These are phyloP conservation scores for Cerastoderma edule DNA, from an alignment of 2,888 invertebrate species.

Conservation along the genomic window DNA sequence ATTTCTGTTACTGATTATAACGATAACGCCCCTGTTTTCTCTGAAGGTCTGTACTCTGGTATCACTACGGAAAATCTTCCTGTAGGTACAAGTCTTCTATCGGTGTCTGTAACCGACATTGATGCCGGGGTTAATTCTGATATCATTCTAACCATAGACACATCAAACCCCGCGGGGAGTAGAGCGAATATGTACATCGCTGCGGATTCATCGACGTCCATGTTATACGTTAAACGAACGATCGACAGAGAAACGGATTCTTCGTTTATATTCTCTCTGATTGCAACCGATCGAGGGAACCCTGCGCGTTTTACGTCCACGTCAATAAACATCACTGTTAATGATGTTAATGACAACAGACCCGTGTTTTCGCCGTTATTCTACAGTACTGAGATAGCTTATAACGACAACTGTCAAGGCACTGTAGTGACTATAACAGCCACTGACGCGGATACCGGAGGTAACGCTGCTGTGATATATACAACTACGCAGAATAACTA, in stretches of 20 bases:
- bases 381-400: slow-evolving; percentile 73
- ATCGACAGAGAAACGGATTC: slow-evolving; percentile 71
- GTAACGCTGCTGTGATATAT: slow-evolving; percentile 68
- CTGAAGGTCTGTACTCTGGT: slow-evolving; percentile 52
- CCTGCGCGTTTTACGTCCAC: slow-evolving; percentile 94
- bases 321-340: slow-evolving; percentile 82
- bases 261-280: slow-evolving; percentile 84
- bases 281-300: slow-evolving; percentile 95
- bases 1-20: slow-evolving; percentile 74
- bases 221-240: slow-evolving; percentile 59
- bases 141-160: slow-evolving; percentile 68
- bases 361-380: slow-evolving; percentile 71
- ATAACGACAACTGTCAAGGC: slow-evolving; percentile 66
- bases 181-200: slow-evolving; percentile 60
- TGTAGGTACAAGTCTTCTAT: slow-evolving; percentile 62
- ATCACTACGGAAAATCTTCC: slow-evolving; percentile 66
- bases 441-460: slow-evolving; percentile 73
- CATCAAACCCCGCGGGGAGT: slow-evolving; percentile 52
- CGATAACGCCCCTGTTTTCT: slow-evolving; percentile 75
- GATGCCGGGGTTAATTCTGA: slow-evolving; percentile 70
- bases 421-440: slow-evolving; percentile 71
- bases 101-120: slow-evolving; percentile 65
- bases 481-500: slow-evolving; percentile 54
- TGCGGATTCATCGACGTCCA: slow-evolving; percentile 60
- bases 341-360: slow-evolving; percentile 73